Base-by-base conservation (phyloP, 2,113 vertebrate species). In the Onychostoma macrolepis region DNA sequence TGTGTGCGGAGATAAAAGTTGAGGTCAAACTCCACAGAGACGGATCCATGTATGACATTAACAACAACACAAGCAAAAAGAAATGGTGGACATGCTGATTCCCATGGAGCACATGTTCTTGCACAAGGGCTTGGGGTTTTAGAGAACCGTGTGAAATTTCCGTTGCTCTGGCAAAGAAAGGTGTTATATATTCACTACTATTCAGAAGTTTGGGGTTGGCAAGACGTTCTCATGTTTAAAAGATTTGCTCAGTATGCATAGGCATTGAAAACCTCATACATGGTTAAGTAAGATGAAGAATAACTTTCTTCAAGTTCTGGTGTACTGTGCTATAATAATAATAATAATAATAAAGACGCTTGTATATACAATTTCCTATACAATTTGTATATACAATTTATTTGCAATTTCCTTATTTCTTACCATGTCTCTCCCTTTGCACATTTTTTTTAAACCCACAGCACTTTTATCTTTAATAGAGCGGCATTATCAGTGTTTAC, bases 1-100 rank as follows among this genome's bases (percentile, higher is more conserved):
- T 43, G 4, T 45, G 75, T 24, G 28, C 28, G 24, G 69, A 30
- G 87, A 88, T 90, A 63, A 86, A 86, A 84, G 80, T 56, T 63
- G 45, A 63, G 81, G 87, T 90, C 87, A n/a, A 33, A 38, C 43
- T 82, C 74, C 6, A 1, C 6, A n/a, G 76, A 81, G 69, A 30
- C 48, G 3, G 5, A n/a, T 41, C 41, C 28, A 30, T 71, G 65
- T 77, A 79, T 50, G 17, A 45, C 63, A 74, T 75, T 84, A 53
- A 43, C 43, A n/a, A n/a, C 26, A 53, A n/a, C 41, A 43, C 69
- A 74, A 72, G n/a, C 6, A 65, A 13, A 24, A 10, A 56, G 6
- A 67, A 77, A 72, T 33, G 30, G 7, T 48, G 15, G 5, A 28
- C 67, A 48, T 24, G 67, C n/a, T 15, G 24, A 81, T 43, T 65